Percentiles rank a stretch among this genome's conserved stretches.
Evolutionary conservation across 2,797 vertebrate genomes (phyloP).

Genomic region (Darevskia mixta): DNA sequence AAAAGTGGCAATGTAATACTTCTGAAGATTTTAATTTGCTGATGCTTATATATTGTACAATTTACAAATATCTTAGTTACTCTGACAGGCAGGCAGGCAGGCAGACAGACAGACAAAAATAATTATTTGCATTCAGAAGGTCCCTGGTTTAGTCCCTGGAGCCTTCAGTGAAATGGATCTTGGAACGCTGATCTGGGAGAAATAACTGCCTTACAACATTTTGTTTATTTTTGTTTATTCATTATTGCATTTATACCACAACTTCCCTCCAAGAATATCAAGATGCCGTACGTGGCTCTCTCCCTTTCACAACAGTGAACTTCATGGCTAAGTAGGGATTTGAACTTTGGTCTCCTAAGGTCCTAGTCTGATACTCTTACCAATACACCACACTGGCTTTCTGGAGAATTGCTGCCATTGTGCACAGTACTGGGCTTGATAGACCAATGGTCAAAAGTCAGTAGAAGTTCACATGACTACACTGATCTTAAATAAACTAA

Average conservation of each 20-base stretch:
- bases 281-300: too few relatives aligned
- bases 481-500: background rate
- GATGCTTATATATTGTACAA: background rate
- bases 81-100: too few relatives aligned
- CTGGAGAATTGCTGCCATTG: background rate
- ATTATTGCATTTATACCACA: too few relatives aligned
- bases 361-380: too few relatives aligned
- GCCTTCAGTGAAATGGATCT: background rate
- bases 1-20: background rate
- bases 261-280: too few relatives aligned
- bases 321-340: too few relatives aligned
- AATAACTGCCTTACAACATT: background rate
- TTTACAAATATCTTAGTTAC: background rate
- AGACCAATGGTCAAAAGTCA: background rate
- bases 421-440: background rate
- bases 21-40: background rate
- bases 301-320: too few relatives aligned
- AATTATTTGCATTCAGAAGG: background rate
- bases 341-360: too few relatives aligned
- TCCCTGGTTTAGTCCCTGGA: background rate
- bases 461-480: background rate
- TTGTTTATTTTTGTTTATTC: too few relatives aligned
- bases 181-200: background rate
- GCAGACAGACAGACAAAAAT: background rate
- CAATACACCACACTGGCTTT: too few relatives aligned